Percentiles rank a stretch among this genome's conserved stretches.
These are phyloP conservation scores for Stichodactyla helianthus DNA, from an alignment of 64 coral and sea anemone genomes.

Conservation along the genomic window DNA sequence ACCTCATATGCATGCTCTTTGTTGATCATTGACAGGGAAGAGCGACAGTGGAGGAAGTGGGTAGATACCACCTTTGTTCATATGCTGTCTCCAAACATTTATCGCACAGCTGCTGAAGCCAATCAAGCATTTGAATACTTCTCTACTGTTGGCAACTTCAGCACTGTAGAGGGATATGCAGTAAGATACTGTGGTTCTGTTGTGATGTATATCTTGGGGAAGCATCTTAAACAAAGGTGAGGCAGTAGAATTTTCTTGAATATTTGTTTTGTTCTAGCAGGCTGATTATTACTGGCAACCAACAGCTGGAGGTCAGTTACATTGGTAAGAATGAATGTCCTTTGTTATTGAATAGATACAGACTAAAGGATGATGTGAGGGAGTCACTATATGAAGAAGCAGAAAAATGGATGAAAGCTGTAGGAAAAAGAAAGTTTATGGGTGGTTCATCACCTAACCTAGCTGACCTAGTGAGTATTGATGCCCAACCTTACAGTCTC, in stretches of 20 bases:
- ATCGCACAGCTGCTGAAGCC: conserved; percentile 84
- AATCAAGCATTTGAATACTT: conserved; percentile 96
- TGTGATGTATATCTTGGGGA: conserved; percentile 88
- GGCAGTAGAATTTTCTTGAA: neutral
- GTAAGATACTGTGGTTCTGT: conserved; percentile 70
- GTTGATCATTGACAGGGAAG: conserved; percentile 44
- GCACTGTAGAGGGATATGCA: conserved; percentile 70
- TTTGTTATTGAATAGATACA: conserved; percentile 43
- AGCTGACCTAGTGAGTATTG: conserved; percentile 78
- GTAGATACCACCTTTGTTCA: conserved; percentile 91
- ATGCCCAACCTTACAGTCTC: neutral
- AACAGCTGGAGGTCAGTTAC: too few species aligned
- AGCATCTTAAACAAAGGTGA: conserved; percentile 86
- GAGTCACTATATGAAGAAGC: conserved; percentile 83
- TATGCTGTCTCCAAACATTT: conserved; percentile 93
- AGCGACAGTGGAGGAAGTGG: conserved; percentile 91
- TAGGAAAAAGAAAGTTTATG: conserved; percentile 91
- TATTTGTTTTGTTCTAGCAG: too few species aligned
- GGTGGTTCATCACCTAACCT: conserved; percentile 88
- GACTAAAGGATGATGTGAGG: conserved; percentile 90
- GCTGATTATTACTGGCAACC: too few species aligned
- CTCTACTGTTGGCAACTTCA: conserved; percentile 73
- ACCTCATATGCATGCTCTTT: neutral
- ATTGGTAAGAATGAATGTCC: neutral
- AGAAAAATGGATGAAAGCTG: conserved; percentile 86